A percentile compares a stretch with the other conserved stretches of the same genome.
Conservation (phyloP, 2,113 vertebrate genomes). For the Salvator merianae region DNA sequence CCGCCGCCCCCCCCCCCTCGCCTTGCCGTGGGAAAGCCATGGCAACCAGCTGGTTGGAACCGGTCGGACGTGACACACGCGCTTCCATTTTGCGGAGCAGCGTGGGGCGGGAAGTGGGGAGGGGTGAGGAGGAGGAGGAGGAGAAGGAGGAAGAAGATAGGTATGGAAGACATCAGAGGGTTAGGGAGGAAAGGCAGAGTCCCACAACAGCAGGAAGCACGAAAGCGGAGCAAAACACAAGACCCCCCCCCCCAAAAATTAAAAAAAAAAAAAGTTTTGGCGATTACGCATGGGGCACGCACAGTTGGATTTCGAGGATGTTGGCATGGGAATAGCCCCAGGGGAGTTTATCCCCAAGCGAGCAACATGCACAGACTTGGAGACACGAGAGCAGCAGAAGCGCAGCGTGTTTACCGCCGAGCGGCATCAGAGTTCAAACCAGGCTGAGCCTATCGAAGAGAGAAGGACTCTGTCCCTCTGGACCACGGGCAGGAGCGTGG, state of each 20-base stretch:
- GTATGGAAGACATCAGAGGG: conserved; percentile 82
- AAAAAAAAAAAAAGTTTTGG: neutral
- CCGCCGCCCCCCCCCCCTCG: conserved; percentile 70
- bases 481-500: too few relatives aligned
- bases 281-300: too few relatives aligned
- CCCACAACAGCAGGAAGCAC: too few relatives aligned
- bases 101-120: conserved; percentile 64
- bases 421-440: too few relatives aligned
- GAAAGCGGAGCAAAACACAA: neutral
- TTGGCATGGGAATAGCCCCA: too few relatives aligned
- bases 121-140: neutral
- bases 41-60: conserved; percentile 88
- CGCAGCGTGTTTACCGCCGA: too few relatives aligned
- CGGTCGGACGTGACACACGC: conserved; percentile 80
- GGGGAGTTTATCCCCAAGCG: too few relatives aligned
- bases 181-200: neutral
- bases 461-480: too few relatives aligned
- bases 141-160: conserved; percentile 74
- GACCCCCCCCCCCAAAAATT: neutral
- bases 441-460: too few relatives aligned
- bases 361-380: too few relatives aligned
- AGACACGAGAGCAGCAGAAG: too few relatives aligned
- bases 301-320: too few relatives aligned
- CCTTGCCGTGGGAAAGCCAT: conserved; percentile 80
- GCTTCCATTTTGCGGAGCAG: conserved; percentile 89